Percentiles rank a stretch among this genome's conserved stretches.
These are phyloP conservation scores for Pycnomerus fuliginosus DNA, from an alignment of 2,888 invertebrate genomes.

Conservation along the genomic window DNA sequence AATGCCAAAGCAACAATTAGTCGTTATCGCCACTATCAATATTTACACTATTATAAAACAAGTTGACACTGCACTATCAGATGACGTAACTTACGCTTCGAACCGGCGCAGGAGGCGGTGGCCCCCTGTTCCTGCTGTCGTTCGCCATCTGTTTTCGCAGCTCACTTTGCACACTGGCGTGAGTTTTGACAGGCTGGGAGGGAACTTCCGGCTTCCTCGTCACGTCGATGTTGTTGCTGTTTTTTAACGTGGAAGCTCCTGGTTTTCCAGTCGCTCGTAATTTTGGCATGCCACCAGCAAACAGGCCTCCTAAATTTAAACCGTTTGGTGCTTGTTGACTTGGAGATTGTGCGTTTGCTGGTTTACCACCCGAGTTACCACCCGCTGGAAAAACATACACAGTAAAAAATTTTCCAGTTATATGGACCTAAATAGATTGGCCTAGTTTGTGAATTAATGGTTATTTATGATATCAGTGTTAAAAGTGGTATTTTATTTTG, in stretches of 20 bases:
- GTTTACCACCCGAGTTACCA: slow-evolving; percentile 71
- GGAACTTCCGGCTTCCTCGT: slow-evolving; percentile 23
- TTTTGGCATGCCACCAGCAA: slow-evolving; percentile 82
- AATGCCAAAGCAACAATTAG: too few relatives aligned
- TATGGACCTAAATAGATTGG: too few relatives aligned
- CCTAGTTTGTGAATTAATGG: too few relatives aligned
- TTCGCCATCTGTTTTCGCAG: slow-evolving; percentile 50
- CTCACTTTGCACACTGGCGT: slow-evolving; percentile 46
- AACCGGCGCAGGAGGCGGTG: slow-evolving; percentile 75
- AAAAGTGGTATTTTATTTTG: too few relatives aligned
- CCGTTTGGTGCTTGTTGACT: slow-evolving; percentile 41
- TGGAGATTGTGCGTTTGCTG: slow-evolving; percentile 32
- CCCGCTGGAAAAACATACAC: neutral
- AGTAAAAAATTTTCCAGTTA: slow-evolving; percentile 4
- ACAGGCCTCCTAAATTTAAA: slow-evolving; percentile 67
- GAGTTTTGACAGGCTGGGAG: slow-evolving; percentile 37
- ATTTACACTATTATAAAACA: neutral
- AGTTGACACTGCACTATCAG: neutral
- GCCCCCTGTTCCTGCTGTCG: slow-evolving; percentile 64
- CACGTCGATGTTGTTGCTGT: slow-evolving; percentile 1
- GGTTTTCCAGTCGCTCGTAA: slow-evolving; percentile 67
- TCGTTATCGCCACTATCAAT: neutral
- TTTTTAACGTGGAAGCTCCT: slow-evolving; percentile 1
- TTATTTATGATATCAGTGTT: too few relatives aligned
- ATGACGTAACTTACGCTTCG: slow-evolving; percentile 48